Conservation (phyloP, 1,140 invertebrate species). For the Eupristina koningsbergeri region DNA sequence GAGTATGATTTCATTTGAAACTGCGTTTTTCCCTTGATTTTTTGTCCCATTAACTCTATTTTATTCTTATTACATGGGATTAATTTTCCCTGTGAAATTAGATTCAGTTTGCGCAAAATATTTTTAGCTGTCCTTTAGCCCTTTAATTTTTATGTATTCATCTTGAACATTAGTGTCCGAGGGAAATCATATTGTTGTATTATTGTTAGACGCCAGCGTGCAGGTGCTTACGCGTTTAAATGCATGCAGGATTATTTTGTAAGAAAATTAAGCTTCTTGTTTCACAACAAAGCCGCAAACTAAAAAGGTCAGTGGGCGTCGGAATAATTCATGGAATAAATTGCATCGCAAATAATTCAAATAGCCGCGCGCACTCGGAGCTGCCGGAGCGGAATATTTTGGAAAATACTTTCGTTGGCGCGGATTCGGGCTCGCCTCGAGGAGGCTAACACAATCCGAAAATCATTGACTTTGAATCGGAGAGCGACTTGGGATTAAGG, state of each 20-base stretch:
- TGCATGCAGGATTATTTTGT: background rate
- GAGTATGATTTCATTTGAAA: too few species aligned
- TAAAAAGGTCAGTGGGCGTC: background rate
- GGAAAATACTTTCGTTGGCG: background rate
- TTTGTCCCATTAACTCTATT: too few species aligned
- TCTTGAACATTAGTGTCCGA: background rate
- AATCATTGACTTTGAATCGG: slow-evolving; percentile 40
- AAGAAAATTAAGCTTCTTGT: background rate
- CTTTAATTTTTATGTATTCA: background rate
- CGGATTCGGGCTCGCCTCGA: too few species aligned
- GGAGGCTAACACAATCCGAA: background rate
- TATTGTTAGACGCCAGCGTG: background rate
- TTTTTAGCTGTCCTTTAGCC: too few species aligned
- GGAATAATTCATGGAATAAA: background rate
- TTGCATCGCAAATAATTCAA: background rate
- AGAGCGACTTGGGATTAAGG: slow-evolving; percentile 21
- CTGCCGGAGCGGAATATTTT: background rate
- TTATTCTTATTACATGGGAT: too few species aligned
- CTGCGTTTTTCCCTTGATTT: too few species aligned
- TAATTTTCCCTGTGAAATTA: too few species aligned
- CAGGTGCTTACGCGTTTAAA: too few species aligned
- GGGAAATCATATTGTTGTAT: background rate
- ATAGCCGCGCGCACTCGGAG: background rate
- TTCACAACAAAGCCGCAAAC: background rate
- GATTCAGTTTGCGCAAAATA: too few species aligned